Percentiles rank a stretch among this genome's conserved stretches.
phyloP scores from a whole-genome alignment of 2,797 vertebrate genomes.

The Dendrocincla fuliginosa region DNA sequence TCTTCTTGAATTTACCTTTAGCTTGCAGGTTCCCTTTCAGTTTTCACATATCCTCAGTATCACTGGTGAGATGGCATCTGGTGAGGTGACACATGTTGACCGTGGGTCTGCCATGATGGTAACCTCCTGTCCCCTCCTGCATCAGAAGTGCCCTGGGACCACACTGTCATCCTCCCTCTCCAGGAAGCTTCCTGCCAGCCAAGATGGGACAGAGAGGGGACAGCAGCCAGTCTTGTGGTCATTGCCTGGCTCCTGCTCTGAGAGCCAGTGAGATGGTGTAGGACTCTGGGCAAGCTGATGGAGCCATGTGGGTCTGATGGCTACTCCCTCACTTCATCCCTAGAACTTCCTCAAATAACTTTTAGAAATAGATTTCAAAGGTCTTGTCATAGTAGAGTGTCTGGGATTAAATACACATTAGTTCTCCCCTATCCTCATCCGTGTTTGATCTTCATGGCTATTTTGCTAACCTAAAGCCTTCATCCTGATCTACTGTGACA shows the following conservation, averaged over 20 bases:
- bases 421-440: not conserved
- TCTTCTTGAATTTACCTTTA: not conserved
- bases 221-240: not conserved
- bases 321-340: not conserved
- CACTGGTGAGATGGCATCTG: not conserved
- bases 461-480: not conserved
- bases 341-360: not conserved
- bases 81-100: fast-evolving
- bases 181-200: not conserved
- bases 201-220: not conserved
- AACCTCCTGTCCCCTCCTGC: not conserved
- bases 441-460: not conserved
- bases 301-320: not conserved
- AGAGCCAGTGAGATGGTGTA: fast-evolving
- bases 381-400: not conserved
- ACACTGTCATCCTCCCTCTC: not conserved
- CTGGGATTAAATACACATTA: not conserved
- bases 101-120: not conserved
- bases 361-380: not conserved
- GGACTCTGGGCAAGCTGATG: not conserved
- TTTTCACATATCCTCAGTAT: not conserved
- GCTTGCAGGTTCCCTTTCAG: not conserved
- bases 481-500: conserved; percentile 41
- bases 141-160: not conserved
- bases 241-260: not conserved